phyloP scores from a whole-genome alignment of 2,113 vertebrate genomes.

The Macroglossus sobrinus region DNA sequence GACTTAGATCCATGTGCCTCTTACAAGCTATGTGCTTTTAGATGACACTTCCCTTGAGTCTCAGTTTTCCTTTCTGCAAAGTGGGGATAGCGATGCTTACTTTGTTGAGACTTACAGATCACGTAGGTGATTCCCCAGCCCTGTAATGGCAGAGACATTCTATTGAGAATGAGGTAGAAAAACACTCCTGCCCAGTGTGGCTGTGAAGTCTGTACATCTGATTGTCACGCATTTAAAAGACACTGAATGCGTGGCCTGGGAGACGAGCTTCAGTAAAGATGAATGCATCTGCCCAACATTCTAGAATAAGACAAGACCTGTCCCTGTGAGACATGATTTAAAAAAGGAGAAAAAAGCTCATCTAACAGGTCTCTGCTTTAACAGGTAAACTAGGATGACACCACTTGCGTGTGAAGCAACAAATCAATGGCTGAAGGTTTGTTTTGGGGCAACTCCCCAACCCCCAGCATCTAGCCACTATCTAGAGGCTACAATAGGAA shows the following conservation, averaged over 20 bases:
- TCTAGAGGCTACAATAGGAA: background rate
- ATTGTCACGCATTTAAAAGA: background rate
- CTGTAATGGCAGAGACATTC: background rate
- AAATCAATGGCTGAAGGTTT: slow-evolving; percentile 26
- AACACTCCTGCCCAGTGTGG: background rate
- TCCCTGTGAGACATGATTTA: background rate
- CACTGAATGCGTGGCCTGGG: background rate
- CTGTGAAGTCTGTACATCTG: background rate
- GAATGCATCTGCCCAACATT: background rate
- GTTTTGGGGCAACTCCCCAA: background rate
- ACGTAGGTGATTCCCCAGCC: background rate
- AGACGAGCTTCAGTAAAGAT: slow-evolving; percentile 4
- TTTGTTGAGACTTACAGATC: background rate
- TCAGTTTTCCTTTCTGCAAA: background rate
- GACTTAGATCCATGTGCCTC: background rate
- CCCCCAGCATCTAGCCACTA: background rate
- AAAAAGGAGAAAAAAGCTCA: background rate
- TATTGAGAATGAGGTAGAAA: background rate
- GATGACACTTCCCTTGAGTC: background rate
- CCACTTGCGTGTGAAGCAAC: slow-evolving; percentile 23
- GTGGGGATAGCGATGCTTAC: background rate
- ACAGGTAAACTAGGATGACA: background rate
- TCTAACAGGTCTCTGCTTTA: slow-evolving; percentile 8
- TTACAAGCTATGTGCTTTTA: slow-evolving; percentile 9
- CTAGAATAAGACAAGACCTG: background rate